Evolutionary conservation across 2,797 vertebrate genomes (phyloP), one percentile per base, ranked within the genome.

Genomic region (Hipposideros larvatus): DNA sequence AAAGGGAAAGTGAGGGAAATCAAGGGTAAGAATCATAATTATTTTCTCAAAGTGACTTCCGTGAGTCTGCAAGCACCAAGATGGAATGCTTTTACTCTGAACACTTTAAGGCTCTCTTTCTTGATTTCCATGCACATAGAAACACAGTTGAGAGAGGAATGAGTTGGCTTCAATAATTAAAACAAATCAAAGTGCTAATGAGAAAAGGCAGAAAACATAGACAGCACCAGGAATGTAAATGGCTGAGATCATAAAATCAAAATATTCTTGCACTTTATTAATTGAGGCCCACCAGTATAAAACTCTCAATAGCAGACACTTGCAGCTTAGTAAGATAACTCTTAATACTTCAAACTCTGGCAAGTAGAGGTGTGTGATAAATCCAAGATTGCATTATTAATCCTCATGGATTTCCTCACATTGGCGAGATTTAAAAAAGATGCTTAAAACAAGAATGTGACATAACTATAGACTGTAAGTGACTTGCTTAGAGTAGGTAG

Each of bases 121-220:
- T 96, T 63, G 31, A 85, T 97, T 94, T 77, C 70, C 21, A 83
- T 95, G 87, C 41, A 96, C 82, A 96, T 71, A 95, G 80, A 91
- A 96, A 65, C 31, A 73, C 19, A 83, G 43, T 48, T n/a, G 61
- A 48, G 43, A 97, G 34, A 43, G 21, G 79, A 90, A 75, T 11
- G 26, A 65, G 7, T 70, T 91, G 26, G 16, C 37, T 74, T 83
- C 57, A 91, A 37, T 59, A 92, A 86, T 70, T 77, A 86, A 92
- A 97, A 96, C 37, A 91, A 93, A 93, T 90, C n/a, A 73, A 78
- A 26, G 34, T 68, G n/a, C 61, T 90, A 46, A 91, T 65, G 41
- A 95, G 48, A 88, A 75, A 83, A 18, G 19, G 2, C 71, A 57
- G 31, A 63, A 96, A 95, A 68, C 1, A 66, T 16, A 85, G n/a